Evolutionary conservation across 2,888 invertebrate species (phyloP).

Genomic region (Calameuta pallipes): DNA sequence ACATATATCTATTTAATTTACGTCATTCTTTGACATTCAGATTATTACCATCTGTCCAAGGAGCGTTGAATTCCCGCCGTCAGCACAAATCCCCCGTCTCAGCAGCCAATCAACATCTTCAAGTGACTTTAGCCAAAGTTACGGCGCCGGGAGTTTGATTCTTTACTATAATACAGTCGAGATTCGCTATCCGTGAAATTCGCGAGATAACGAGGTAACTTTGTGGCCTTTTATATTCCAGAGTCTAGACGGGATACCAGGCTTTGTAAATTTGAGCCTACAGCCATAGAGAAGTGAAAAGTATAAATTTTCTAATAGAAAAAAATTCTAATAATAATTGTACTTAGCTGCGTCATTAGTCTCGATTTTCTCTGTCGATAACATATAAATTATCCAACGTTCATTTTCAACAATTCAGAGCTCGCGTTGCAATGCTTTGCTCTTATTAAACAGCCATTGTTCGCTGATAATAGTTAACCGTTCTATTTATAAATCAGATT

Average conservation of each 20-base stretch:
- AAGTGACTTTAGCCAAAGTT: neutral
- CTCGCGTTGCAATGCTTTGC: neutral
- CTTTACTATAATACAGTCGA: neutral
- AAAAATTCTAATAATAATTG: constrained; percentile 7
- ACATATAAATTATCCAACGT: neutral
- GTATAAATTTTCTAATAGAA: neutral
- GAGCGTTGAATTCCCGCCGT: neutral
- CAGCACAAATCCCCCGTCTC: neutral
- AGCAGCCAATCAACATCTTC: neutral
- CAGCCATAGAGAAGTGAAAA: constrained; percentile 14
- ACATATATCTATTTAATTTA: too few relatives aligned
- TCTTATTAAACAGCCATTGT: neutral
- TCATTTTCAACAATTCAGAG: neutral
- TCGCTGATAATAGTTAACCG: neutral
- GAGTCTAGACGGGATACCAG: constrained; percentile 30
- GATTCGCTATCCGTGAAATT: constrained; percentile 13
- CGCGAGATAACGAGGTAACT: constrained; percentile 27
- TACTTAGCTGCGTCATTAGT: constrained; percentile 3
- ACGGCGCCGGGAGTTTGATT: neutral
- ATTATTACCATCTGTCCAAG: neutral
- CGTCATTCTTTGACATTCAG: too few relatives aligned
- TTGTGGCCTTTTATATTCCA: constrained; percentile 6
- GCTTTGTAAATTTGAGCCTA: constrained; percentile 23
- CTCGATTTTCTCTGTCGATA: neutral
- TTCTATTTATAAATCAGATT: neutral